Base-by-base conservation (phyloP, 2,797 vertebrate genomes). In the Acrocephalus scirpaceus region DNA sequence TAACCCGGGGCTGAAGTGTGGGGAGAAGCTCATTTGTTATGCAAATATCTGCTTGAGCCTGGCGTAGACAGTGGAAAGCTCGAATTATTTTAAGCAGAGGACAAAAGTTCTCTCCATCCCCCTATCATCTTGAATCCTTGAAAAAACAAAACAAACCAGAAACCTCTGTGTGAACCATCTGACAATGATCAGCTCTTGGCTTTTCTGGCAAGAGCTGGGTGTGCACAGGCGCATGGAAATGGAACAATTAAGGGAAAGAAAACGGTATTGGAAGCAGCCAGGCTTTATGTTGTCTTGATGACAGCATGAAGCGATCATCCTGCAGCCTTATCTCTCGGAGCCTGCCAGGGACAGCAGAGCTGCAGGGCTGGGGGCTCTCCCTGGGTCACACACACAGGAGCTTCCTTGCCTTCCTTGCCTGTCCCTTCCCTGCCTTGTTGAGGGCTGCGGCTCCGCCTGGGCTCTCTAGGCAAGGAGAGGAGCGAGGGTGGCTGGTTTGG, bases 1-100 rank as follows among this genome's bases (percentile, higher is more conserved):
- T 91, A 88, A 80, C 86, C 36, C 3, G 0, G 42, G 89, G 88
- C 29, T 93, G 84, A 79, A 73, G 30, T 51, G 60, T 2, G 2
- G 53, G 85, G 70, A 34, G 65, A 92, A 86, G 38, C 40, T 96
- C 61, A 45, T 97, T 97, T 97, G 96, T 92, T 94, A 97, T 95
- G 96, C 96, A 97, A 95, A 97, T 86, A 4, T 48, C 86, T 86
- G 51, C 53, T 86, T 60, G 38, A 89, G 57, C 34, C 88, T 76
- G 90, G 94, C 50, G 15, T 30, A 40, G 38, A 54, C 51, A 56
- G 84, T 80, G 84, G 45, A 90, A 95, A 93, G 86, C 75, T 94
- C 76, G 7, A 92, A 95, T 97, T 95, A 95, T 91, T 97, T 86
- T 85, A 95, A 93, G 89, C 81, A 75, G 70, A 95, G 77, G 88